Evolutionary conservation across 2,888 invertebrate species (phyloP).

Genomic region (Lithodes maja): DNA sequence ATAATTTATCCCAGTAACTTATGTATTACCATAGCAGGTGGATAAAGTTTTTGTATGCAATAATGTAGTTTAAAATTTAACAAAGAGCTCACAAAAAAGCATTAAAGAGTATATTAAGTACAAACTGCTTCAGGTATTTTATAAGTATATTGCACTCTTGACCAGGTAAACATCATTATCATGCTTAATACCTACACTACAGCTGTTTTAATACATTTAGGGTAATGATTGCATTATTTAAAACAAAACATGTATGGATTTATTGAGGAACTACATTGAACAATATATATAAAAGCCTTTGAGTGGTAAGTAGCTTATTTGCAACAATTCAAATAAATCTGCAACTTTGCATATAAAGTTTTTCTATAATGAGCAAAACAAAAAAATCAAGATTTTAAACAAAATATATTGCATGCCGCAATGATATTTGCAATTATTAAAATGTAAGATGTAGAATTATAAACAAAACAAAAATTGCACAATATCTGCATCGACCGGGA

Average conservation of each 20-base stretch:
- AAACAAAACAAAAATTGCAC: no score
- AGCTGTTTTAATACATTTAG: neutral
- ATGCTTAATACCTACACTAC: conserved; percentile 6
- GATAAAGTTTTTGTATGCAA: neutral
- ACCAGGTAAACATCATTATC: conserved; percentile 43
- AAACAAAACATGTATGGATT: neutral
- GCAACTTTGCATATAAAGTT: neutral
- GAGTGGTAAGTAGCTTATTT: neutral
- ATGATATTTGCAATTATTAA: neutral
- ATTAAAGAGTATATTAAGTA: conserved; percentile 39
- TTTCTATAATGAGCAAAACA: no score
- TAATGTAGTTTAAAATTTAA: neutral
- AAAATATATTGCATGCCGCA: neutral
- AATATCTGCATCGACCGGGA: no score
- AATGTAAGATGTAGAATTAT: neutral
- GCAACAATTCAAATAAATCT: neutral
- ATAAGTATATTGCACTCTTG: conserved; percentile 55
- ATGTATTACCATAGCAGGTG: neutral
- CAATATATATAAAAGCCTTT: conserved; percentile 11
- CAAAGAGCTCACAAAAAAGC: conserved; percentile 21
- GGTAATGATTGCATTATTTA: neutral
- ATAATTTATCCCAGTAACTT: conserved; percentile 13
- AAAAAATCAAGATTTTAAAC: no score
- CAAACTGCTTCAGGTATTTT: conserved; percentile 31
- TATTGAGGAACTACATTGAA: conserved; percentile 19